Base-by-base conservation (phyloP, 2,888 invertebrate genomes). In the Erannis defoliaria region DNA sequence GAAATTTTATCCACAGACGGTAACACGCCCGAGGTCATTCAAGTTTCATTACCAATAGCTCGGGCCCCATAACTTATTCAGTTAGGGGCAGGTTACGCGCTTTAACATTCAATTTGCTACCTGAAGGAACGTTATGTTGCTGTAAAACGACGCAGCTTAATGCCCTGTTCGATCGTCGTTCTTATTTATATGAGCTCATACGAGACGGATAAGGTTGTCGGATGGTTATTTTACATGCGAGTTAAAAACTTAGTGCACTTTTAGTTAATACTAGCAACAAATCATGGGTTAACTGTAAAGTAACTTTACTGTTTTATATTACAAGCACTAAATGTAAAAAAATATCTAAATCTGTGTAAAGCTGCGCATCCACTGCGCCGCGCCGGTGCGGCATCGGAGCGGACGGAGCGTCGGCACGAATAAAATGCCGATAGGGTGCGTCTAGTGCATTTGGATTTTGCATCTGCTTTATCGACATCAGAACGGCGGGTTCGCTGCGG, bases 21-120 rank as follows among this genome's bases (percentile, higher is more conserved):
- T 83, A 81, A 82, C 82, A 81, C 75, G 81, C 81, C 82, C 74
- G 78, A 73, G 86, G 88, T 88, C 89, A 91, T 90, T 86, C 89
- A 86, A 88, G 87, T 91, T 90, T 90, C 89, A 90, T 89, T 86
- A 88, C 89, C 90, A 88, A 90, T 90, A 90, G 84, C 87, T 85
- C 81, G 78, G 67, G 70, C 78, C 86, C 86, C 87, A 88, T 90
- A 89, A 90, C 88, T 90, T 90, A 91, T 90, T 91, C 90, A 90
- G 85, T 84, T 84, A 86, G 80, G 88, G 87, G 82, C 88, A 88
- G 86, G 89, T 87, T 85, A 87, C 86, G 84, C 81, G 82, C 84
- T 89, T 89, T 89, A 88, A 89, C 89, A 90, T 90, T 90, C 89
- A 90, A 90, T 90, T 90, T 86, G 84, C 82, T 82, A 78, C 82